Evolutionary conservation across 2,888 invertebrate species (phyloP).

Genomic region (Latheticus oryzae): DNA sequence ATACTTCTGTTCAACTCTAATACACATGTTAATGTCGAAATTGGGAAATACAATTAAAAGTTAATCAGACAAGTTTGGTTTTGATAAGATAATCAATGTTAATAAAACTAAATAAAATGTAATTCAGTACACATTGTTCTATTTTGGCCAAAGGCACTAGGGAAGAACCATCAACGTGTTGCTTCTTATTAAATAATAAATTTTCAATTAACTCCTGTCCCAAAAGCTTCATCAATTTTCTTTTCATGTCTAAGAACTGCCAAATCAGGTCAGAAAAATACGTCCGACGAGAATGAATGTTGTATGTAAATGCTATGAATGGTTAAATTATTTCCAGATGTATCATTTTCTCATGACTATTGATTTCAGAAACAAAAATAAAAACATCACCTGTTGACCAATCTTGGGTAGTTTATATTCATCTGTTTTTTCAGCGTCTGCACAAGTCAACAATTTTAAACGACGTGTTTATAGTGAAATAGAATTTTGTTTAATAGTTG

Average conservation of each 20-base stretch:
- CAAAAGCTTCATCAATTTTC: conserved; percentile 47
- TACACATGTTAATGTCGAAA: too few species aligned
- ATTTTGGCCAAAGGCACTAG: conserved; percentile 43
- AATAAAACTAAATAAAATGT: conserved; percentile 35
- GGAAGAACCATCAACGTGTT: conserved; percentile 40
- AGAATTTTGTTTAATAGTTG: conserved; percentile 37
- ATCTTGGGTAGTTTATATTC: conserved; percentile 3
- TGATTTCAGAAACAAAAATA: too few species aligned
- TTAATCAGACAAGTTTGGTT: too few species aligned
- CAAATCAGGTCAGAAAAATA: conserved; percentile 35
- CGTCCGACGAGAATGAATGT: too few species aligned
- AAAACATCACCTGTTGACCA: too few species aligned
- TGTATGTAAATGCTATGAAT: too few species aligned
- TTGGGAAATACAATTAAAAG: too few species aligned
- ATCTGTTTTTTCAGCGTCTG: conserved; percentile 16
- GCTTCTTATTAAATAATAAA: conserved; percentile 49
- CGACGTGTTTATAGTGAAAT: conserved; percentile 39
- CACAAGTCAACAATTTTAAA: conserved; percentile 37
- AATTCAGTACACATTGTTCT: conserved; percentile 44
- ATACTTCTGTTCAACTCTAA: too few species aligned
- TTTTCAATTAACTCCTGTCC: conserved; percentile 47
- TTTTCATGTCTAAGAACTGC: conserved; percentile 35
- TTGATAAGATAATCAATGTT: conserved; percentile 35
- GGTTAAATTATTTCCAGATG: too few species aligned
- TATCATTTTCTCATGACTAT: too few species aligned